phyloP scores from a whole-genome alignment of 2,888 invertebrate species.

The Acleris sparsana region DNA sequence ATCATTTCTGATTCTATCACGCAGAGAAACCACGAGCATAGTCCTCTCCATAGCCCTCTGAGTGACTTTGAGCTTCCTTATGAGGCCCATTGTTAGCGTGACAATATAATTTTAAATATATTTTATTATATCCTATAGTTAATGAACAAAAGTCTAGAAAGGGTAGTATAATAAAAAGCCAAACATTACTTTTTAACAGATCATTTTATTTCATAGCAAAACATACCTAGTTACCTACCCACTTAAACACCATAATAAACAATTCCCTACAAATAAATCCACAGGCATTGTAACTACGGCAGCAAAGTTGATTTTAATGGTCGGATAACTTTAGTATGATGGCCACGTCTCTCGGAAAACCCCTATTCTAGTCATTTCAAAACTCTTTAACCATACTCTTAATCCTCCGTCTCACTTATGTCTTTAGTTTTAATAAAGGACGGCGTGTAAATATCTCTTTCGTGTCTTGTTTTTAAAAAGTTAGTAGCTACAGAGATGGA shows the following conservation, averaged over 20 bases:
- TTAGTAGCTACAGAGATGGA: not conserved
- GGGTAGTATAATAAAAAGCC: too few relatives aligned
- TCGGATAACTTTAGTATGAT: constrained; percentile 36
- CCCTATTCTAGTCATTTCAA: constrained; percentile 13
- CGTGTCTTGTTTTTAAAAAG: not conserved
- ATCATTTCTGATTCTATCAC: too few relatives aligned
- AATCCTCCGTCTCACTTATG: constrained; percentile 12
- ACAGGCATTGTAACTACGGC: constrained; percentile 26
- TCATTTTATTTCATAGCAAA: too few relatives aligned
- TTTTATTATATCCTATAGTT: too few relatives aligned
- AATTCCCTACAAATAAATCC: constrained; percentile 26
- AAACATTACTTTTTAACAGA: too few relatives aligned
- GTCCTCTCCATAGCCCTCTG: too few relatives aligned
- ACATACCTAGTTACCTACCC: too few relatives aligned
- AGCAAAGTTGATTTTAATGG: constrained; percentile 36
- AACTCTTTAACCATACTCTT: not conserved
- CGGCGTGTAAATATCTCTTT: not conserved
- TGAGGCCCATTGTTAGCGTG: too few relatives aligned
- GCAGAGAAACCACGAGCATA: too few relatives aligned
- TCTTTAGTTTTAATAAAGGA: constrained; percentile 10
- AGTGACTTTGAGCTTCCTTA: too few relatives aligned
- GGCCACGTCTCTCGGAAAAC: constrained; percentile 29
- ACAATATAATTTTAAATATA: too few relatives aligned
- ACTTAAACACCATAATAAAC: constrained; percentile 22
- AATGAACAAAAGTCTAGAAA: too few relatives aligned